A percentile compares a stretch with the other conserved stretches of the same genome.
These are phyloP conservation scores for Syngnathoides biaculeatus DNA, from an alignment of 2,113 vertebrate species.

Conservation along the genomic window DNA sequence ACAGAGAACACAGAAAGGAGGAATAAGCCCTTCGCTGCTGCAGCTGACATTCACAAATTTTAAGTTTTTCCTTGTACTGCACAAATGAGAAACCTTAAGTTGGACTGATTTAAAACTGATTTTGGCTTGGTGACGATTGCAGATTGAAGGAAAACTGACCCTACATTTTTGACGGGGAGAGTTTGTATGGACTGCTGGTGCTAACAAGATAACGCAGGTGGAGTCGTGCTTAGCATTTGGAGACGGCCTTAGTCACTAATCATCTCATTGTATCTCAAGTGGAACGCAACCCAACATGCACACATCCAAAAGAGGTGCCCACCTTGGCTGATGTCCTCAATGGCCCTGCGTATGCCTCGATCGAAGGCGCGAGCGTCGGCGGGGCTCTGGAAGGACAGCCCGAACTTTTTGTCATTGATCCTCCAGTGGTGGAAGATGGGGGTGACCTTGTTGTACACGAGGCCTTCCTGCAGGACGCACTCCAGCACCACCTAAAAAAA, in stretches of 20 bases:
- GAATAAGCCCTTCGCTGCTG: constrained; percentile 25
- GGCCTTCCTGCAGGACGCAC: constrained; percentile 91
- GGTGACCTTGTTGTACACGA: constrained; percentile 97
- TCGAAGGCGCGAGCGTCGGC: constrained; percentile 98
- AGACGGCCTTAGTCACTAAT: constrained; percentile 23
- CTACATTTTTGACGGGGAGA: neutral
- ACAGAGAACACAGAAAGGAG: constrained; percentile 24
- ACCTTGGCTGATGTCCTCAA: constrained; percentile 97
- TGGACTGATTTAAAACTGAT: neutral
- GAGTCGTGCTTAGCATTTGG: constrained; percentile 28
- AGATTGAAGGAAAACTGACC: neutral
- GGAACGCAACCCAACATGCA: constrained; percentile 34
- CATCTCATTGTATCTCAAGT: constrained; percentile 39
- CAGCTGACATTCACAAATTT: constrained; percentile 33
- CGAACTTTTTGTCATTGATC: constrained; percentile 97
- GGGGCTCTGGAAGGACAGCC: constrained; percentile 98
- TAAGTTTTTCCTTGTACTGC: constrained; percentile 20
- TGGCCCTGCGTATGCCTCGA: constrained; percentile 91
- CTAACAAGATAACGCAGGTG: constrained; percentile 55
- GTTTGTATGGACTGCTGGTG: constrained; percentile 30
- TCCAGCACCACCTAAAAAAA: constrained; percentile 92
- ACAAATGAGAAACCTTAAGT: neutral
- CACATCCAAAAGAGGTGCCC: constrained; percentile 18
- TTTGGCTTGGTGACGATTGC: neutral
- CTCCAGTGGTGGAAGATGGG: constrained; percentile 99